These are phyloP conservation scores for Ferdinandea cuprea DNA, from an alignment of 2,888 invertebrate species.

Conservation along the genomic window DNA sequence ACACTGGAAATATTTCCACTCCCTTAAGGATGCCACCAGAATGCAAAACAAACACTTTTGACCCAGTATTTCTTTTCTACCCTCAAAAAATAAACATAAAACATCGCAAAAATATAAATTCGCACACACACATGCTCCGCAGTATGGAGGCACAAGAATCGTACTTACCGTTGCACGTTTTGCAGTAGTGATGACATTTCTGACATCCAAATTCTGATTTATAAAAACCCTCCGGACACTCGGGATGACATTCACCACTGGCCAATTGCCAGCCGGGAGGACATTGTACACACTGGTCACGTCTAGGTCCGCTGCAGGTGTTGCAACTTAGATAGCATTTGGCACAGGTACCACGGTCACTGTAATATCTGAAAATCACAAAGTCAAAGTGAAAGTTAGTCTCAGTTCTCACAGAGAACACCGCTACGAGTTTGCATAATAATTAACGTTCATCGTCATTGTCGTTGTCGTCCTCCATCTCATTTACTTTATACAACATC, in stretches of 20 bases:
- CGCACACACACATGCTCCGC: slow-evolving; percentile 12
- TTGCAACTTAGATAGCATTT: slow-evolving; percentile 93
- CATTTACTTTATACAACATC: slow-evolving; percentile 14
- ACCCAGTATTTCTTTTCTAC: not conserved
- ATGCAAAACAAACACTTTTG: not conserved
- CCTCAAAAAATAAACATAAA: slow-evolving; percentile 27
- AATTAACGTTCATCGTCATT: slow-evolving; percentile 28
- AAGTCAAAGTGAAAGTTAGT: slow-evolving; percentile 36
- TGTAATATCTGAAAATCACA: slow-evolving; percentile 88
- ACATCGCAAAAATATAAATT: not conserved
- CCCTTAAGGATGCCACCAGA: not conserved
- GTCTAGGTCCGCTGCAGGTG: slow-evolving; percentile 92
- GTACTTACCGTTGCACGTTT: slow-evolving; percentile 90
- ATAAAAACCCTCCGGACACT: slow-evolving; percentile 94
- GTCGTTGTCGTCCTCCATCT: not conserved
- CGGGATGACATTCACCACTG: slow-evolving; percentile 92
- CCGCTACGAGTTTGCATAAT: not conserved
- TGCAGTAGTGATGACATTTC: slow-evolving; percentile 94
- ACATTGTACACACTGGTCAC: slow-evolving; percentile 93
- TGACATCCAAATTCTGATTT: slow-evolving; percentile 92
- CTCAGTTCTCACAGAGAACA: not conserved
- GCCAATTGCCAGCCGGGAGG: slow-evolving; percentile 91
- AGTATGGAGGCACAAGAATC: not conserved
- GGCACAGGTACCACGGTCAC: slow-evolving; percentile 91
- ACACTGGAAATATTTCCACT: slow-evolving; percentile 7